Percentiles rank a stretch among this genome's conserved stretches.
Conservation (phyloP, 2,113 vertebrate genomes). For the Nothoprocta perdicaria region DNA sequence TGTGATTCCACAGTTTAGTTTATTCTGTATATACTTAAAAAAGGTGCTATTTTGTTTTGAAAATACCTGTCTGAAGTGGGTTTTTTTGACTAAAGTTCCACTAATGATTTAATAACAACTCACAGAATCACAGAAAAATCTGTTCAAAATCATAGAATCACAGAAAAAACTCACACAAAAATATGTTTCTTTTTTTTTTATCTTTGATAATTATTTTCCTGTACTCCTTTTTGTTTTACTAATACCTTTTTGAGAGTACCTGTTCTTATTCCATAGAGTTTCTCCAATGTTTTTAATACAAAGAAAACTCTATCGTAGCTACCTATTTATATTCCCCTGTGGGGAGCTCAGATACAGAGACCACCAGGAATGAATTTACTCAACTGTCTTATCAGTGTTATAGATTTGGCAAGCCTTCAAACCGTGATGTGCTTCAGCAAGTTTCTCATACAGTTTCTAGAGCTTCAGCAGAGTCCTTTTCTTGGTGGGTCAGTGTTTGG, state of each 20-base stretch:
- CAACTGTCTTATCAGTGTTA: too few relatives aligned
- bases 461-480: background rate
- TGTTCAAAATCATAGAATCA: background rate
- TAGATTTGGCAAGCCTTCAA: background rate
- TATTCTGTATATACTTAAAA: background rate
- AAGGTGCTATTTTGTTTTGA: background rate
- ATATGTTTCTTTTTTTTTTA: background rate
- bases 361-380: background rate
- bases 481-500: background rate
- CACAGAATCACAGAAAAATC: background rate
- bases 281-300: background rate
- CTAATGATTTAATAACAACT: background rate
- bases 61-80: background rate
- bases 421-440: background rate
- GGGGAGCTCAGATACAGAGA: background rate
- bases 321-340: accelerated
- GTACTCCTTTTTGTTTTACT: background rate
- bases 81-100: background rate
- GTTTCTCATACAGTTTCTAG: background rate
- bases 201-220: background rate
- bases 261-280: background rate
- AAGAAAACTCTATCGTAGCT: background rate
- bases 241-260: background rate
- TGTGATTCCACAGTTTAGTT: background rate
- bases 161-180: background rate